Conservation (phyloP, 2,797 vertebrate genomes). For the Sebastes nivosus region DNA sequence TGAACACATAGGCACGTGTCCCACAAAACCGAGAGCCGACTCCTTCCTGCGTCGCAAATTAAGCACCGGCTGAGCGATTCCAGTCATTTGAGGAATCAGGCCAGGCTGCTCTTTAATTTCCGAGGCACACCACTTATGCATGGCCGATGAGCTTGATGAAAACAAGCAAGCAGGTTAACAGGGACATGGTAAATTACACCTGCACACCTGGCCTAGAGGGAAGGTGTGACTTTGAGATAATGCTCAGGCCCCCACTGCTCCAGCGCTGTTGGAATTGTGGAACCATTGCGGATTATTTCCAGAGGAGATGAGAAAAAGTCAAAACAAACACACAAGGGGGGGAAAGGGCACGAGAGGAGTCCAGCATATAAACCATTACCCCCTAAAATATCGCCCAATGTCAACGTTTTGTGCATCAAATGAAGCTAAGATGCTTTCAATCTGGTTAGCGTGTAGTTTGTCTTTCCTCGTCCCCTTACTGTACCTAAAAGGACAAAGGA, state of each 20-base stretch:
- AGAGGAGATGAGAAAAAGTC: conserved; percentile 36
- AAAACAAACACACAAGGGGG: conserved; percentile 36
- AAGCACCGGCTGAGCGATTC: conserved; percentile 45
- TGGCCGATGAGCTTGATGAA: conserved; percentile 69
- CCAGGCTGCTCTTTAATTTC: conserved; percentile 65
- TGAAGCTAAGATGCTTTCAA: conserved; percentile 33
- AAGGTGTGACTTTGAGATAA: conserved; percentile 70
- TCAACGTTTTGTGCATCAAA: conserved; percentile 33
- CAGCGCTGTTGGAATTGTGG: neutral
- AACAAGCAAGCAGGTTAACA: conserved; percentile 73
- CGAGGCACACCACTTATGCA: conserved; percentile 50
- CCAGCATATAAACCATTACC: conserved; percentile 49
- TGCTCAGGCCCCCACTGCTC: conserved; percentile 3
- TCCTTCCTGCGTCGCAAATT: conserved; percentile 48
- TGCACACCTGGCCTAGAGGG: conserved; percentile 69
- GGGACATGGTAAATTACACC: conserved; percentile 71
- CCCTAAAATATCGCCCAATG: conserved; percentile 30
- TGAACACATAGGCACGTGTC: conserved; percentile 24
- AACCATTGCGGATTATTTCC: conserved; percentile 44
- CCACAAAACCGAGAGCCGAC: conserved; percentile 1
- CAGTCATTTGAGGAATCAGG: conserved; percentile 64
- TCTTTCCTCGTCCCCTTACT: conserved; percentile 46
- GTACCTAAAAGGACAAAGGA: conserved; percentile 56
- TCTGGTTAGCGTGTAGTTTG: conserved; percentile 28
- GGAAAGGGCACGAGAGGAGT: conserved; percentile 29